phyloP scores from a whole-genome alignment of 2,113 vertebrate species.

The Grus americana region DNA sequence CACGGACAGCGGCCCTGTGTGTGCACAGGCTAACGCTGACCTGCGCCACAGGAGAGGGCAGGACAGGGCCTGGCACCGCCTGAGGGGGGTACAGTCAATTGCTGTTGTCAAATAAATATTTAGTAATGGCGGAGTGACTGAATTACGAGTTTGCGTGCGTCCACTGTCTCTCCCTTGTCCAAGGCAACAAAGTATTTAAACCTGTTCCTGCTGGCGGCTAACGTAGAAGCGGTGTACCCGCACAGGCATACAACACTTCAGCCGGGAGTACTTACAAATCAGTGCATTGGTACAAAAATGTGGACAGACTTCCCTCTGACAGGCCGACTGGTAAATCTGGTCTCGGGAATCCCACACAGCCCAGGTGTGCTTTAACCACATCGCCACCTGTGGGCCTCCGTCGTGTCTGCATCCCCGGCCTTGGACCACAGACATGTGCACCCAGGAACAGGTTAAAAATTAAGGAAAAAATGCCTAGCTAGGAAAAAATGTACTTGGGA shows the following conservation, averaged over 20 bases:
- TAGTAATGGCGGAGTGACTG: neutral
- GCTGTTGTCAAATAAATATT: neutral
- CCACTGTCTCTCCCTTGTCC: neutral
- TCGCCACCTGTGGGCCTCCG: conserved; percentile 78
- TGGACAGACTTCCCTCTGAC: conserved; percentile 10
- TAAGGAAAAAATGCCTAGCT: neutral
- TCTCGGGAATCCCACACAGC: neutral
- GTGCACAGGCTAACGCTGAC: fast-evolving
- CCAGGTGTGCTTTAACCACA: conserved; percentile 77
- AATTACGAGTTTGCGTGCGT: neutral
- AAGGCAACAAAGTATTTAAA: neutral
- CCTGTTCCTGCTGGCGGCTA: neutral
- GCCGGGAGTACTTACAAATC: neutral
- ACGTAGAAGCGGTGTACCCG: neutral
- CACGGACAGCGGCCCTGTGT: neutral
- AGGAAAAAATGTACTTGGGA: neutral
- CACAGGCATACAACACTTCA: neutral
- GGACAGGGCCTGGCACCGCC: neutral
- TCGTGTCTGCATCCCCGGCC: conserved; percentile 49
- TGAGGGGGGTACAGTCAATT: neutral
- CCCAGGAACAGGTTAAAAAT: neutral
- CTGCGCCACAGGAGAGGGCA: neutral
- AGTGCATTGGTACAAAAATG: neutral
- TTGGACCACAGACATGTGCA: neutral
- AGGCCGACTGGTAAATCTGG: neutral